Base-by-base conservation (phyloP, 2,797 vertebrate species). In the Smutsia temminckii region DNA sequence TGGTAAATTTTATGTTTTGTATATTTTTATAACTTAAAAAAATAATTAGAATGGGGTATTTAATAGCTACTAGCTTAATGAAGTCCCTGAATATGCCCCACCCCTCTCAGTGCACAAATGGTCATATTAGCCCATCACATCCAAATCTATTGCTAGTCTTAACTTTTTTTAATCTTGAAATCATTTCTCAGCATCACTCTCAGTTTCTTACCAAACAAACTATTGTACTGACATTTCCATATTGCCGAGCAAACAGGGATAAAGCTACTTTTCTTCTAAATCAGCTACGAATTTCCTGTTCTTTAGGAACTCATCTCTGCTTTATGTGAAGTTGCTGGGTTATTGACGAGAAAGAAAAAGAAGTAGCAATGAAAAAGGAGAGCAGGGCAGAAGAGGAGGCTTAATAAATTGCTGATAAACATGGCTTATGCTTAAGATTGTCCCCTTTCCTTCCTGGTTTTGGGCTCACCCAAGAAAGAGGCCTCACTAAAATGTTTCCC, bases 201-300 rank as follows among this genome's bases (percentile, higher is more conserved):
- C 29, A 85, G 20, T 23, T n/a, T 80, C 37, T n/a, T 53, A 40
- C 13, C 66, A 77, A 74, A 78, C 64, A 27, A 8, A n/a, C 64
- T 61, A 49, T 18, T 25, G 14, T 42, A 64, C 4, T 86, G 78
- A 69, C 20, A 80, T 68, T 75, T 75, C 59, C 71, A 89, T 57
- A 32, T 71, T 83, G 42, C 63, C 55, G 5, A 37, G 46, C 6
- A 84, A 85, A 80, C 69, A 49, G 5, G 40, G 21, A 9, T 8
- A 59, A 95, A 95, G 66, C n/a, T 68, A 84, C 53, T 87, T 92
- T 74, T 95, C n/a, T 87, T 68, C 69, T 57, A 25, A 2, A 87
- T 69, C 53, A 89, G 23, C 53, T 69, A 93, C 71, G 40, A 71
- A 66, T 21, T 49, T 75, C 40, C 80, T 34, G 63, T 71, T 74